Evolutionary conservation across 2,888 invertebrate species (phyloP).

Genomic region (Abrostola triplasia): DNA sequence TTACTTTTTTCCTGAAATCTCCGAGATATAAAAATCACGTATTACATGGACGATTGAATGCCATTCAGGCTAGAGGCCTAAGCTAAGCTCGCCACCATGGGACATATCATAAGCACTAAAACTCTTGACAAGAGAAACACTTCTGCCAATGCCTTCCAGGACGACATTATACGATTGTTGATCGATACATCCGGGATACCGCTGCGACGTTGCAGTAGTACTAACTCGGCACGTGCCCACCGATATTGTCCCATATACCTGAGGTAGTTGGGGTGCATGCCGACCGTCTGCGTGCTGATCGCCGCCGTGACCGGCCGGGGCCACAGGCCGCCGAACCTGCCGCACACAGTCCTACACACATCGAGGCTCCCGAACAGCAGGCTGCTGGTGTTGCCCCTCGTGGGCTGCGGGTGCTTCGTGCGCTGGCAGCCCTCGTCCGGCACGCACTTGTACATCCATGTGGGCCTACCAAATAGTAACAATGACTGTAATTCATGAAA

Average conservation of each 20-base stretch:
- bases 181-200: conserved; percentile 1
- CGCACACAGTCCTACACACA: conserved; percentile 91
- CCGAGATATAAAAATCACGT: no score
- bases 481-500: no score
- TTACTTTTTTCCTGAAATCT: no score
- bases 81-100: no score
- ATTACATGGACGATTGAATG: no score
- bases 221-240: background rate
- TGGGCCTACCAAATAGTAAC: conserved; percentile 65
- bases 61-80: no score
- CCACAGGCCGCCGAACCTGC: conserved; percentile 91
- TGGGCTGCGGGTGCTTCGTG: conserved; percentile 72
- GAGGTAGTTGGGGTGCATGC: conserved; percentile 88
- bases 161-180: background rate
- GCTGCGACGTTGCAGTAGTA: background rate
- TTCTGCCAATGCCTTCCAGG: background rate
- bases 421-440: conserved; percentile 77
- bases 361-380: conserved; percentile 83
- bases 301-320: conserved; percentile 89
- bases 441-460: conserved; percentile 81
- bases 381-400: conserved; percentile 62
- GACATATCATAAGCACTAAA: no score
- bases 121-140: no score
- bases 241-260: conserved; percentile 63
- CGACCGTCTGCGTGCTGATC: conserved; percentile 78